Conservation (phyloP, 2,113 vertebrate species). For the Brachyhypopomus gauderio region DNA sequence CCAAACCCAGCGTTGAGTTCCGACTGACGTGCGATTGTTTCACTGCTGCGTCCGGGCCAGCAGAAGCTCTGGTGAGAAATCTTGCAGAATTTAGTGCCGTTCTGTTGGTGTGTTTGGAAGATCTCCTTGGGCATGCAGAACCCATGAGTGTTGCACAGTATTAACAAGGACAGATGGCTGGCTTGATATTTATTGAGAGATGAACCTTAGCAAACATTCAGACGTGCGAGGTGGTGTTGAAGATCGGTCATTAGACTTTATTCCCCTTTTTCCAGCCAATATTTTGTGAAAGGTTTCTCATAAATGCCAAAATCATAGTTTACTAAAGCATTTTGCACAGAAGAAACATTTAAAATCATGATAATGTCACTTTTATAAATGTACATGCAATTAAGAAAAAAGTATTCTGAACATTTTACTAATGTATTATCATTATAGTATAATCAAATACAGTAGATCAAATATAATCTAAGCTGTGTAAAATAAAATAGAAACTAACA, state of each 20-base stretch:
- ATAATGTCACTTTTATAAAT: slow-evolving; percentile 79
- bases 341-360: slow-evolving; percentile 69
- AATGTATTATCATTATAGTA: slow-evolving; percentile 72
- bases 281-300: slow-evolving; percentile 72
- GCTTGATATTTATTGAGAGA: slow-evolving; percentile 61
- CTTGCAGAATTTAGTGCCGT: slow-evolving; percentile 62
- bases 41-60: slow-evolving; percentile 23
- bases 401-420: slow-evolving; percentile 76
- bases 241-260: slow-evolving; percentile 52
- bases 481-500: slow-evolving; percentile 68
- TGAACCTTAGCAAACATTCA: slow-evolving; percentile 51
- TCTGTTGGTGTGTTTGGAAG: slow-evolving; percentile 58
- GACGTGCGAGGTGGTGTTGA: slow-evolving; percentile 53
- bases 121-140: slow-evolving; percentile 75
- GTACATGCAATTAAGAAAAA: slow-evolving; percentile 73
- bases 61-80: slow-evolving; percentile 52
- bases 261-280: slow-evolving; percentile 49
- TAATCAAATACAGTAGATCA: slow-evolving; percentile 71
- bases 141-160: slow-evolving; percentile 76
- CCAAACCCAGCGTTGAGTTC: slow-evolving; percentile 7
- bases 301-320: slow-evolving; percentile 83
- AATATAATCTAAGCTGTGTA: slow-evolving; percentile 76
- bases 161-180: slow-evolving; percentile 62
- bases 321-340: slow-evolving; percentile 85
- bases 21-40: slow-evolving; percentile 17